Base-by-base conservation (phyloP, 2,113 vertebrate genomes). In the Vulpes ferrilata region DNA sequence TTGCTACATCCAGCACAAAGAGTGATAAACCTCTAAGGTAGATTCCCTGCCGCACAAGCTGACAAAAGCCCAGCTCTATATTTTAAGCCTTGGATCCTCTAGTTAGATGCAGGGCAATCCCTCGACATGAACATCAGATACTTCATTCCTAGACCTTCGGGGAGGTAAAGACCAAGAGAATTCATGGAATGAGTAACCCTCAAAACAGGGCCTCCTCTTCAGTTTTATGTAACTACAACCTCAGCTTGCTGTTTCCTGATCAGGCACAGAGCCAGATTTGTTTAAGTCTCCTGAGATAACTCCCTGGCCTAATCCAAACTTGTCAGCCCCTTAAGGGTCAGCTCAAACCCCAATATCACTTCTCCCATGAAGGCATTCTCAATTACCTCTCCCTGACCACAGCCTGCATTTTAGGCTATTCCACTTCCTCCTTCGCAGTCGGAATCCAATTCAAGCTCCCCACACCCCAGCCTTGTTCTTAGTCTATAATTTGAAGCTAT, bases 371-470 rank as follows among this genome's bases (percentile, higher is more conserved):
- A 53, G 35, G 57, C 5, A 10, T 73, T 76, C 55, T 43, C 43
- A 55, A 11, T 73, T 48, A 3, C 65, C 5, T 89, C 90, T 51
- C 20, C 84, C 65, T 48, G 35, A 22, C 79, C 80, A 51, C 38
- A 35, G 74, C 10, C 64, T 22, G 11, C 13, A 57, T 59, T 90
- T 69, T 67, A 71, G 51, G 25, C 64, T 43, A 3, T 13, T 30
- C 23, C 16, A 32, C 10, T 94, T 71, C 67, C 15, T 69, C 35
- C 27, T 94, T 55, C 15, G 13, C 11, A 90, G 53, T 12, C 30
- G 71, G 81, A 88, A 78, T 95, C 59, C 19, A 84, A 23, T 90
- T 86, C 38, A 78, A 90, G 94, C 48, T 43, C 19, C 60, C 11
- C 38, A 43, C 4, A 12, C 11, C 25, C 57, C 16, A 8, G 35